Percentiles rank a stretch among this genome's conserved stretches.
phyloP scores from a whole-genome alignment of 2,888 invertebrate species.

The Drosophila leonis region DNA sequence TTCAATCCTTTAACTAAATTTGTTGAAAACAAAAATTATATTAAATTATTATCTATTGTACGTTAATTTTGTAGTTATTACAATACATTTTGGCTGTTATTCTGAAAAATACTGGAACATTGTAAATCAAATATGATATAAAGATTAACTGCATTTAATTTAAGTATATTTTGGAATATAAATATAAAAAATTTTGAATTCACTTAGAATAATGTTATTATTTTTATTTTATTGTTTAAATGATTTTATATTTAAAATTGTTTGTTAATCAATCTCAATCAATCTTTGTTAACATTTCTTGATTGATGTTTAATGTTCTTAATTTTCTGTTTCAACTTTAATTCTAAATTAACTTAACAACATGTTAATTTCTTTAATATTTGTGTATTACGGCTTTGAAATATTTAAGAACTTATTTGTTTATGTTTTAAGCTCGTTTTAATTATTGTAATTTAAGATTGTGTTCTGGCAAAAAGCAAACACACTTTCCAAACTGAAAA shows the following conservation, averaged over 20 bases:
- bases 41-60: background rate
- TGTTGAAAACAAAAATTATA: background rate
- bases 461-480: slow-evolving; percentile 14
- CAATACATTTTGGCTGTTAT: slow-evolving; percentile 3
- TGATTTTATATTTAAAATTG: background rate
- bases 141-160: no score
- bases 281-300: background rate
- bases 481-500: slow-evolving; percentile 11
- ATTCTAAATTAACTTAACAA: background rate
- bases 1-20: background rate
- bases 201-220: background rate
- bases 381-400: background rate
- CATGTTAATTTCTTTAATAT: background rate
- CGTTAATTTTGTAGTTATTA: background rate
- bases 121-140: background rate
- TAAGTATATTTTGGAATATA: background rate
- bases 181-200: background rate
- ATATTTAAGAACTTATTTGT: background rate
- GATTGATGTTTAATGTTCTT: background rate
- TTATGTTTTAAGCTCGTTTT: background rate
- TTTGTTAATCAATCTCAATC: background rate
- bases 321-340: background rate
- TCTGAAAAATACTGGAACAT: background rate
- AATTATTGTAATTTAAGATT: slow-evolving; percentile 1
- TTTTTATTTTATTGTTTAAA: background rate